phyloP scores from a whole-genome alignment of 2,888 invertebrate species.

The Schizotus pectinicornis region DNA sequence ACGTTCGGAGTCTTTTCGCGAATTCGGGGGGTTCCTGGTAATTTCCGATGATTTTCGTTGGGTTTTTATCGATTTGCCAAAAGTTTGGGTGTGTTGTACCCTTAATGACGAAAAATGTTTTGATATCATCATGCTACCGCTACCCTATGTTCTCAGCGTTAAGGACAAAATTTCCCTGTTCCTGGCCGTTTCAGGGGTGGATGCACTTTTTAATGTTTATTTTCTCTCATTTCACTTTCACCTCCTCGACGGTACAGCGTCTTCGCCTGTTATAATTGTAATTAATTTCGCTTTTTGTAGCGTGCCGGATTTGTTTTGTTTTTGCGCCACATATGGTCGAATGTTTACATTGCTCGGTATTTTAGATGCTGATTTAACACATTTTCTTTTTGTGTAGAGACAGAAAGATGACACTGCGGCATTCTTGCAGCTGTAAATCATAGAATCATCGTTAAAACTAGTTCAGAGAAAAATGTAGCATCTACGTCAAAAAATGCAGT shows the following conservation, averaged over 20 bases:
- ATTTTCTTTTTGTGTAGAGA: conserved; percentile 8
- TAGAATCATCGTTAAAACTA: neutral
- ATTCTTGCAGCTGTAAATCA: neutral
- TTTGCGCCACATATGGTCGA: conserved; percentile 35
- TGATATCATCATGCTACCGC: conserved; percentile 32
- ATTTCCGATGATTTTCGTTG: conserved; percentile 31
- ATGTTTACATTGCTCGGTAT: conserved; percentile 32
- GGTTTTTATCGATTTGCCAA: conserved; percentile 54
- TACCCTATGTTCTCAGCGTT: conserved; percentile 39
- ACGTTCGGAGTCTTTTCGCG: neutral
- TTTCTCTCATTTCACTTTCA: neutral
- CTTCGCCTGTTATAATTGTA: neutral
- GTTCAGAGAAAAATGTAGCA: neutral
- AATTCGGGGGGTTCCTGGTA: conserved; percentile 5
- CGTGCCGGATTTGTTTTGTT: conserved; percentile 25
- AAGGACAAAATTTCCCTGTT: conserved; percentile 41
- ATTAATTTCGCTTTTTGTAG: conserved; percentile 28
- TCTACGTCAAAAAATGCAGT: too few species aligned
- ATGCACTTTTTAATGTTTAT: conserved; percentile 24
- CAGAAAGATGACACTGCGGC: conserved; percentile 12
- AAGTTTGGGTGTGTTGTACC: conserved; percentile 54
- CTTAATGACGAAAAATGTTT: conserved; percentile 36
- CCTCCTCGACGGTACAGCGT: too few species aligned
- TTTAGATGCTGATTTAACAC: conserved; percentile 22
- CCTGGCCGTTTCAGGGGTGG: neutral